A percentile compares a stretch with the other conserved stretches of the same genome.
These are phyloP conservation scores for Sphyrna mokarran DNA, from an alignment of 2,113 vertebrate genomes.

Conservation along the genomic window DNA sequence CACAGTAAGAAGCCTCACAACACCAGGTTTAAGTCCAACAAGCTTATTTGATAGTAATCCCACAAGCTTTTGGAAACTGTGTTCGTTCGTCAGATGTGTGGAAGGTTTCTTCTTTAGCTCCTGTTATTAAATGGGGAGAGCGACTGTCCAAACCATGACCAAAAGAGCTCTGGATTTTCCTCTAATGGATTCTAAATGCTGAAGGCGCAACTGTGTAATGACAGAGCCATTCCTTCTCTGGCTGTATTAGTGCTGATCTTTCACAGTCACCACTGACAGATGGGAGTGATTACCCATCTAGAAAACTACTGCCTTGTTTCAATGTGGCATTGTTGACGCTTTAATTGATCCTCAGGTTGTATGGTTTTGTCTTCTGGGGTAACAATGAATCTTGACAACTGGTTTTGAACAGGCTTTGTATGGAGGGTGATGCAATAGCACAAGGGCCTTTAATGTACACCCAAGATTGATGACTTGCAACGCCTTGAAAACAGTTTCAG, in stretches of 20 bases:
- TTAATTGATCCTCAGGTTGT: background rate
- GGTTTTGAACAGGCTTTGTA: background rate
- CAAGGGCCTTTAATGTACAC: background rate
- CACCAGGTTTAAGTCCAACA: too few species aligned
- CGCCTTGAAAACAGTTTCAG: too few species aligned
- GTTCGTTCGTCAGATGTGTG: too few species aligned
- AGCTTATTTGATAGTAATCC: too few species aligned
- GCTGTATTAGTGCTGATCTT: background rate
- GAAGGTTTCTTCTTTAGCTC: too few species aligned
- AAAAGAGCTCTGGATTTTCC: background rate
- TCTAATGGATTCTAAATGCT: background rate
- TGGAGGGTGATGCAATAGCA: too few species aligned
- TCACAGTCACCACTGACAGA: background rate
- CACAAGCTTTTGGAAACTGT: too few species aligned
- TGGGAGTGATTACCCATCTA: background rate
- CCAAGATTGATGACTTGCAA: background rate
- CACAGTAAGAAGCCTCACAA: too few species aligned
- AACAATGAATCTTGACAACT: slow-evolving; percentile 12
- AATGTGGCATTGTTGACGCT: background rate
- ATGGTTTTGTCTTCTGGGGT: background rate
- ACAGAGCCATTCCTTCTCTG: background rate
- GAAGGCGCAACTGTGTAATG: background rate
- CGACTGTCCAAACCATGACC: background rate
- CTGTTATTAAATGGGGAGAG: background rate
- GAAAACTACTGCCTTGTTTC: background rate